phyloP scores from a whole-genome alignment of 2,797 vertebrate genomes.

The Microctenopoma steveboyesi region DNA sequence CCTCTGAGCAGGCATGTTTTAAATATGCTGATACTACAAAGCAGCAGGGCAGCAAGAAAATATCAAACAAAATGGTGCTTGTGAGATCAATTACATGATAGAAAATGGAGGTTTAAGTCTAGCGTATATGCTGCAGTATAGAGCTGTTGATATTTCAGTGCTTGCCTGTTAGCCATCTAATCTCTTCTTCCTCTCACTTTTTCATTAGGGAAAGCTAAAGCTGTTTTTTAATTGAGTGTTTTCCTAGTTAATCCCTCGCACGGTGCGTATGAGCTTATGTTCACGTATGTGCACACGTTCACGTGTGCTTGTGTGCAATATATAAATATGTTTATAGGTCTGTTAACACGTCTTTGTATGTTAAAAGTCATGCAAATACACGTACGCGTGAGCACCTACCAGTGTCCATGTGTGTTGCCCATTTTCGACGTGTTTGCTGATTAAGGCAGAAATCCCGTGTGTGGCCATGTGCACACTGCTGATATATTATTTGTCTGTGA shows the following conservation, averaged over 20 bases:
- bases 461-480: conserved; percentile 54
- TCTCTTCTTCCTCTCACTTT: conserved; percentile 60
- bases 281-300: conserved; percentile 49
- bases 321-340: conserved; percentile 32
- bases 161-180: conserved; percentile 64
- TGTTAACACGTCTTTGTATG: conserved; percentile 21
- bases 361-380: conserved; percentile 11
- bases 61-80: conserved; percentile 84
- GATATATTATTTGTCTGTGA: conserved; percentile 64
- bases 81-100: conserved; percentile 83
- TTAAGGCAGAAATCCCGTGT: conserved; percentile 56
- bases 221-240: conserved; percentile 70
- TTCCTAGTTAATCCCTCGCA: conserved; percentile 66
- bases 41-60: conserved; percentile 69
- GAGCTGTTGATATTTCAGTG: conserved; percentile 69
- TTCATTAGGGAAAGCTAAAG: conserved; percentile 66
- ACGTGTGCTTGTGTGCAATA: conserved; percentile 37
- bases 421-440: conserved; percentile 56
- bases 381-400: neutral
- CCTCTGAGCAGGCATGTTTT: conserved; percentile 70
- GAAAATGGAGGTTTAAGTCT: conserved; percentile 82
- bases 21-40: conserved; percentile 77
- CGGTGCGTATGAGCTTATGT: conserved; percentile 38
- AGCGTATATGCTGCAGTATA: conserved; percentile 67
- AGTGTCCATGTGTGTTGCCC: neutral